Evolutionary conservation across 2,888 invertebrate species (phyloP).

Genomic region (Microctonus brassicae): DNA sequence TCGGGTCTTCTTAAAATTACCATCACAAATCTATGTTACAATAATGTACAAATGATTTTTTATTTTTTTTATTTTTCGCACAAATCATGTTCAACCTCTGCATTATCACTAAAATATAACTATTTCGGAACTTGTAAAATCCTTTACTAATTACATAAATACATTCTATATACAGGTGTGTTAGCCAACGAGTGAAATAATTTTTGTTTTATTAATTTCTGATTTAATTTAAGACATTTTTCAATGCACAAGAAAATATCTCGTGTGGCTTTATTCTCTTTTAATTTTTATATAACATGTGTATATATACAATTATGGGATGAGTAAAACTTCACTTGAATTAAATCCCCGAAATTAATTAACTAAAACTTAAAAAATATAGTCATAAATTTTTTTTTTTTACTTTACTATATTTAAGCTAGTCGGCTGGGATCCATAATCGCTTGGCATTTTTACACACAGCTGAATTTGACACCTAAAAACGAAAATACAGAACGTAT

Average conservation of each 20-base stretch:
- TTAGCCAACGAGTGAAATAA: slow-evolving; percentile 40
- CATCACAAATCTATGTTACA: slow-evolving; percentile 63
- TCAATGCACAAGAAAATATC: slow-evolving; percentile 31
- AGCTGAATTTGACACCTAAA: slow-evolving; percentile 81
- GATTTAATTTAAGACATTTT: slow-evolving; percentile 28
- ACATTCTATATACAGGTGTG: slow-evolving; percentile 65
- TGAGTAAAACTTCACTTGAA: slow-evolving; percentile 7
- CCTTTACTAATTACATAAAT: slow-evolving; percentile 65
- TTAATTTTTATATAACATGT: slow-evolving; percentile 12
- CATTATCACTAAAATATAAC: neutral
- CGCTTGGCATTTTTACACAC: slow-evolving; percentile 73
- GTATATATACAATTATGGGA: slow-evolving; percentile 18
- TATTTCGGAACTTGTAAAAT: neutral
- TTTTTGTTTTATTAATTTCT: slow-evolving; percentile 29
- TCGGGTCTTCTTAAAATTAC: slow-evolving; percentile 61
- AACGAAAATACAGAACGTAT: slow-evolving; percentile 45
- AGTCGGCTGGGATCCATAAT: slow-evolving; percentile 58
- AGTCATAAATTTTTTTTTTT: slow-evolving; percentile 49
- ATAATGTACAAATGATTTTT: slow-evolving; percentile 59
- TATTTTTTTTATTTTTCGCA: neutral
- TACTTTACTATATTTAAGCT: slow-evolving; percentile 67
- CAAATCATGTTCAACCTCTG: neutral
- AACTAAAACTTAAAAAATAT: slow-evolving; percentile 65
- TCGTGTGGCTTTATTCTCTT: slow-evolving; percentile 19
- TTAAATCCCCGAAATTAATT: slow-evolving; percentile 36